These are phyloP conservation scores for Dynastes hyllus DNA, from an alignment of 2,888 invertebrate genomes.

Conservation along the genomic window DNA sequence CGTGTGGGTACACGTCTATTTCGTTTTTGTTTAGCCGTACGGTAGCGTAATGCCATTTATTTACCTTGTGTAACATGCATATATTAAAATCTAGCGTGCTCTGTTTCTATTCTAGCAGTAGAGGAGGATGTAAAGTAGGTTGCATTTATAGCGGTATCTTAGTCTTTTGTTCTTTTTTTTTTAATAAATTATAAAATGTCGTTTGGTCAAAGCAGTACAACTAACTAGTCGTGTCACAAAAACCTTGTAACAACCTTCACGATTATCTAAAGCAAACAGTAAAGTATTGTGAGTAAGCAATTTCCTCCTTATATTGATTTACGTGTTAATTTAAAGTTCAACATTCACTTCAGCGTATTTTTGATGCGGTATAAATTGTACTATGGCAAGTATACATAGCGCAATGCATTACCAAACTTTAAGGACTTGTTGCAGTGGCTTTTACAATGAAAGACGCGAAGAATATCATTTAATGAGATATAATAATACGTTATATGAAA, in stretches of 20 bases:
- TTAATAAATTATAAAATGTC: neutral
- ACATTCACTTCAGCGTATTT: neutral
- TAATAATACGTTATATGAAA: too few species aligned
- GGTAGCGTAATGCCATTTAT: slow-evolving; percentile 9
- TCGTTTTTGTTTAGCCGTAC: neutral
- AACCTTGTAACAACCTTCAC: slow-evolving; percentile 10
- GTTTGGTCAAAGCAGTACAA: neutral
- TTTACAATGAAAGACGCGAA: too few species aligned
- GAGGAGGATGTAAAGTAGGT: neutral
- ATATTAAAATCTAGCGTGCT: slow-evolving; percentile 7
- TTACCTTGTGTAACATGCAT: slow-evolving; percentile 19
- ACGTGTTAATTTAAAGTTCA: neutral
- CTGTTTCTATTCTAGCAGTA: neutral
- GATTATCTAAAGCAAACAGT: neutral
- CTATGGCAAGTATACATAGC: too few species aligned
- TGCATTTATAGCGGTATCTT: neutral
- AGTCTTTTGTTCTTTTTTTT: neutral
- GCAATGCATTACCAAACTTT: too few species aligned
- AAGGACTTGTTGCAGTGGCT: too few species aligned
- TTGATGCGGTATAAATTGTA: too few species aligned
- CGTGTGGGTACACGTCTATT: slow-evolving; percentile 13
- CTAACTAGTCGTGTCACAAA: neutral
- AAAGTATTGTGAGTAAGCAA: neutral
- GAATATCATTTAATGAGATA: too few species aligned
- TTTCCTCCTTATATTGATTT: neutral